Base-by-base conservation (phyloP, 2,113 vertebrate genomes). In the Struthidea cinerea region DNA sequence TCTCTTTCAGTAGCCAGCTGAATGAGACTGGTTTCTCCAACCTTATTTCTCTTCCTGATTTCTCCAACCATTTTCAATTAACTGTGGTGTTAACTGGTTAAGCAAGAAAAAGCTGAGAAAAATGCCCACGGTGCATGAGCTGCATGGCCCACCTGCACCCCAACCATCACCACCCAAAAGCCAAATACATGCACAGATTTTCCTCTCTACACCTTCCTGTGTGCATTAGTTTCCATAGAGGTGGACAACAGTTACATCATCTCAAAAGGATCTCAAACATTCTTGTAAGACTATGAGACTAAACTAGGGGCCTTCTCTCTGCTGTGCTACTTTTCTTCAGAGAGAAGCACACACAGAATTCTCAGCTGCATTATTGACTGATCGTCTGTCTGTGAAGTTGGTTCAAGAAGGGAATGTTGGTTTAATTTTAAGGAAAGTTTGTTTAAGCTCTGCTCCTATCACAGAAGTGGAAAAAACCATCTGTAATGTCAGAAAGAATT, bases 81-180 rank as follows among this genome's bases (percentile, higher is more conserved):
- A 13, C 16, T 60, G 15, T 41, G 28, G 7, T 56, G 42, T 46
- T 3, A 6, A 89, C 12, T 6, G 18, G 3, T 69, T 49, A 70
- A 57, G 26, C 5, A 81, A 87, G 39, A 81, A 84, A 75, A 78
- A 16, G 39, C 7, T 3, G 3, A 77, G 55, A 39, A 21, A 74
- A 70, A 63, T 11, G 3, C 6, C 42, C 24, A 19, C 0, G 0
- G 16, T 47, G 10, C 20, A 32, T 44, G 30, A 84, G 13, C 13
- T 56, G 24, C 33, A 20, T 13, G 7, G 18, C 9, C 13, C 8
- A 20, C 26, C 18, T 50, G 6, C 41, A 19, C 17, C 20, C 7
- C 16, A 87, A 3, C 3, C 41, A 32, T 19, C 24, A 30, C 27
- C 15, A 49, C 19, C 4, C 35, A 60, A 67, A 91, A 76, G 9